These are phyloP conservation scores for Scytalopus superciliaris DNA, from an alignment of 2,113 vertebrate genomes.

Conservation along the genomic window DNA sequence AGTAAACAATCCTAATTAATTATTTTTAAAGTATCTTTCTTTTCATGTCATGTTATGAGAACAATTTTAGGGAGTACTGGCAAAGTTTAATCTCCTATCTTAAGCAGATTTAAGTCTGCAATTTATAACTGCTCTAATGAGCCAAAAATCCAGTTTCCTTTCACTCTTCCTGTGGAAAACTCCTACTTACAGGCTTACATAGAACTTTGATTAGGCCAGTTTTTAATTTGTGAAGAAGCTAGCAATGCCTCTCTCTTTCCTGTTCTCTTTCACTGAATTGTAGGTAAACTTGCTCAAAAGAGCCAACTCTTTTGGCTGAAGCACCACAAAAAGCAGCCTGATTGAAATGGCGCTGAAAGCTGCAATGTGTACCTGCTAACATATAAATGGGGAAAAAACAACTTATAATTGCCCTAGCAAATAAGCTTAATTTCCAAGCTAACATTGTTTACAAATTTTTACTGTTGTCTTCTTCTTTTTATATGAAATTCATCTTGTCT, in stretches of 20 bases:
- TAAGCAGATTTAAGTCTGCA: background rate
- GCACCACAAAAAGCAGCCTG: background rate
- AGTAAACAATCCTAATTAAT: background rate
- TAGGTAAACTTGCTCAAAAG: background rate
- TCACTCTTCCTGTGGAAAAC: background rate
- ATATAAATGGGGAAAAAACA: background rate
- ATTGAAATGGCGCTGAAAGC: background rate
- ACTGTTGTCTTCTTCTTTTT: background rate
- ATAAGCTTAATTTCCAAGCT: background rate
- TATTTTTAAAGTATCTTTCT: background rate
- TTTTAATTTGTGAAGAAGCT: background rate
- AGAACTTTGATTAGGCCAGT: background rate
- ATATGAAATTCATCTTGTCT: background rate
- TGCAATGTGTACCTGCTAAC: background rate
- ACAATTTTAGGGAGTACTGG: background rate
- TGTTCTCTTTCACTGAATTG: background rate
- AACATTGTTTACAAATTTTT: background rate
- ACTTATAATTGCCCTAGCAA: background rate
- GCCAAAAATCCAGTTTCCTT: background rate
- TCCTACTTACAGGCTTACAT: background rate
- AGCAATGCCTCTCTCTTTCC: background rate
- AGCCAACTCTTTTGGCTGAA: background rate
- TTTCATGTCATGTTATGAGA: background rate
- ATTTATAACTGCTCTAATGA: background rate
- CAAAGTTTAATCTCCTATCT: background rate